Conservation (phyloP, 2,113 vertebrate species). For the Mesoclemmys tuberculata region DNA sequence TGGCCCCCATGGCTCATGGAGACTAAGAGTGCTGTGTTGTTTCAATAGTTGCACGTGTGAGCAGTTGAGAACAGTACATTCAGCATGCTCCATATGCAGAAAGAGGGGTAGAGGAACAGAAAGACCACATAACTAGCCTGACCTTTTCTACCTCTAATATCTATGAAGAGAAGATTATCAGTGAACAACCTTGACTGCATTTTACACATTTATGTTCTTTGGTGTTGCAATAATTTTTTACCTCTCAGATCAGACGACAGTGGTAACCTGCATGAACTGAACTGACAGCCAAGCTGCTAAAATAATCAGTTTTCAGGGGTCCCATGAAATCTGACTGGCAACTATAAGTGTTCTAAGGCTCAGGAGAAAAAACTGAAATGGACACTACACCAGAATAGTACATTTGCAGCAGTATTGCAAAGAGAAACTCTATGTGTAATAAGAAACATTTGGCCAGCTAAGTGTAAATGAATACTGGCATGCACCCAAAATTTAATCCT, state of each 20-base stretch:
- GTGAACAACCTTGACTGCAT: neutral
- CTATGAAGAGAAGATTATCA: neutral
- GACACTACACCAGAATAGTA: neutral
- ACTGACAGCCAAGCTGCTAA: neutral
- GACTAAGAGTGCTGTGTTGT: neutral
- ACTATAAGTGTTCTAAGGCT: neutral
- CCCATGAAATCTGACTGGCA: neutral
- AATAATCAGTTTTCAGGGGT: neutral
- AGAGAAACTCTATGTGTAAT: neutral
- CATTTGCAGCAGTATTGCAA: neutral
- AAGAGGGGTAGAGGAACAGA: neutral
- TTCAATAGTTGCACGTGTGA: neutral
- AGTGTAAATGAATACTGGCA: constrained; percentile 1
- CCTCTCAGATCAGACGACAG: neutral
- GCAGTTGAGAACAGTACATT: neutral
- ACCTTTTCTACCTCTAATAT: neutral
- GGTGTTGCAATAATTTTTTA: neutral
- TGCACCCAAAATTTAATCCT: neutral
- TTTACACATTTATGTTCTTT: neutral
- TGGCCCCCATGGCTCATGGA: neutral
- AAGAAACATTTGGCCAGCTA: neutral
- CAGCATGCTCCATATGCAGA: fast-evolving
- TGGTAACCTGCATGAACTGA: neutral
- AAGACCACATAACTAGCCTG: neutral
- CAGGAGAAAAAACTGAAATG: neutral